phyloP scores from a whole-genome alignment of 1,140 invertebrate species.

The Conus ventricosus region DNA sequence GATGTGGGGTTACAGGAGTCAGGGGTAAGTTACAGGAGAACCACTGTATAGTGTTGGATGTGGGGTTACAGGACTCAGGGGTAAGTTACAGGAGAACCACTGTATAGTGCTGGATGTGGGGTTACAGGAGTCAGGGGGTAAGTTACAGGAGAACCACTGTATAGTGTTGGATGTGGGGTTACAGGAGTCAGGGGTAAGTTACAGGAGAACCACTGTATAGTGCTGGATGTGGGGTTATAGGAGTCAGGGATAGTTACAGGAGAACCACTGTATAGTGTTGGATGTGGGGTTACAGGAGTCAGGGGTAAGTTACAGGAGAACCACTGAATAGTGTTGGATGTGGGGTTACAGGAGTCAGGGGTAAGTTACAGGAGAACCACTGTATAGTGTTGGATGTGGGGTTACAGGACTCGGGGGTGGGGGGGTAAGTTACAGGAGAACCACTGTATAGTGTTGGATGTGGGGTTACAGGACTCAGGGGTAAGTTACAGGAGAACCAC shows the following conservation, averaged over 20 bases:
- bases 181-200: conserved; percentile 33
- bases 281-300: conserved; percentile 33
- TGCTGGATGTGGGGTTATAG: no score
- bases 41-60: conserved; percentile 41
- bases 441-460: conserved; percentile 40
- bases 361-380: no score
- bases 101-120: conserved; percentile 43
- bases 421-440: conserved; percentile 38
- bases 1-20: no score
- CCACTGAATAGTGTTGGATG: conserved; percentile 39
- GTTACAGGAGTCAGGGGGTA: no score
- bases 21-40: no score
- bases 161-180: conserved; percentile 44
- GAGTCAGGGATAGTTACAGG: no score
- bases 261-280: conserved; percentile 41
- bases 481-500: no score
- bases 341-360: no score
- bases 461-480: no score
- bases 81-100: conserved; percentile 37
- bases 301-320: conserved; percentile 38
- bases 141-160: conserved; percentile 22
- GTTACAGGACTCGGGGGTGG: conserved; percentile 18
- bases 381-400: conserved; percentile 9
- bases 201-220: conserved; percentile 37
- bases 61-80: conserved; percentile 28